A percentile compares a stretch with the other conserved stretches of the same genome.
Conservation (phyloP, 2,113 vertebrate species). For the Arvicanthis niloticus region DNA sequence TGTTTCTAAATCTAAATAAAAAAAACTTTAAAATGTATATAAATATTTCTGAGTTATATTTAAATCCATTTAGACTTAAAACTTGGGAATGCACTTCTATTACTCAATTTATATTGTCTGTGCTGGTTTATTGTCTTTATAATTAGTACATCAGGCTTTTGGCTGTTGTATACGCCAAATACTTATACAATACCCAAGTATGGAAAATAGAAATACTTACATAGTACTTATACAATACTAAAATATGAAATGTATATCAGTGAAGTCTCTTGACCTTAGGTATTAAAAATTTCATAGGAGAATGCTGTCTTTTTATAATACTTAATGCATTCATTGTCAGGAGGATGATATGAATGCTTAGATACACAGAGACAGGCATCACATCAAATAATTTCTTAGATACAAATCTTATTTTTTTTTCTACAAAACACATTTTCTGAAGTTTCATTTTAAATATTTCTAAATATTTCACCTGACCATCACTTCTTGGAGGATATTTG, state of each 20-base stretch:
- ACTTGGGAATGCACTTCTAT: neutral
- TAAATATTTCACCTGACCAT: neutral
- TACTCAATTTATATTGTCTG: neutral
- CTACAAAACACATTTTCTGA: neutral
- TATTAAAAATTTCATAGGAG: neutral
- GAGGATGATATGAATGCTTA: neutral
- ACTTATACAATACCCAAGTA: neutral
- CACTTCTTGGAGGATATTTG: neutral
- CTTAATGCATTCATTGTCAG: neutral
- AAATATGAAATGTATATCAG: neutral
- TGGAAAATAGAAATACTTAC: no score
- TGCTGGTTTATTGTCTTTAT: neutral
- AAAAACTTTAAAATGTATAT: neutral
- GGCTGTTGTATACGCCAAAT: neutral
- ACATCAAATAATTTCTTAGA: conserved; percentile 29
- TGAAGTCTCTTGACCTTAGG: neutral
- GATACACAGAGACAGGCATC: neutral
- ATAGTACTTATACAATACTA: neutral
- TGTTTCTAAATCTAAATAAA: neutral
- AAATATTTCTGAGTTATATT: conserved; percentile 20
- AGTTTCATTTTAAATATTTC: conserved; percentile 9
- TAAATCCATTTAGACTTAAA: neutral
- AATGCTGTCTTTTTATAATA: neutral
- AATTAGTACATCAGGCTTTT: conserved; percentile 11
- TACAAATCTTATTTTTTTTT: neutral